Conservation (phyloP, 2,797 vertebrate species). For the Okamejei kenojei region DNA sequence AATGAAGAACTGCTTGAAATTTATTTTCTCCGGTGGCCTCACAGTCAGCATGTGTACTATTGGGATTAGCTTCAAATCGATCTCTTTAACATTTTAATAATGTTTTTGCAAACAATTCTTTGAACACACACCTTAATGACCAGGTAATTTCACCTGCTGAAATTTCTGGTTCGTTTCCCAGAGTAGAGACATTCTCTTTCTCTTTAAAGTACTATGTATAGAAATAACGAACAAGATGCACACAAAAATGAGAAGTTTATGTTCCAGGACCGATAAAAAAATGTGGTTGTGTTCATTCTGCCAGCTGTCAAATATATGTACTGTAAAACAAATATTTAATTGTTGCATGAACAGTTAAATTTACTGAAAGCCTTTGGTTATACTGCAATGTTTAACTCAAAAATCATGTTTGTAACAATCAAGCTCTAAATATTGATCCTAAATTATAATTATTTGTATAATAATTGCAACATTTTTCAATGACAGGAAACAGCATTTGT, state of each 20-base stretch:
- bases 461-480: conserved; percentile 35
- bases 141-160: neutral
- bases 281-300: neutral
- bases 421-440: conserved; percentile 23
- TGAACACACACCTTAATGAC: neutral
- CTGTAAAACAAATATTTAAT: conserved; percentile 29
- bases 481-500: neutral
- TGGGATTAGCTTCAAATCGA: neutral
- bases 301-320: conserved; percentile 28
- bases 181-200: neutral
- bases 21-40: neutral
- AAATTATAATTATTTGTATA: conserved; percentile 35
- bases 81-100: conserved; percentile 18
- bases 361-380: neutral
- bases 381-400: conserved; percentile 26
- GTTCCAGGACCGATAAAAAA: neutral
- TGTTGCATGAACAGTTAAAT: conserved; percentile 19
- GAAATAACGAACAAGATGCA: neutral
- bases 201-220: neutral
- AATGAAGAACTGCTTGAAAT: neutral
- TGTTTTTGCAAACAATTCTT: neutral
- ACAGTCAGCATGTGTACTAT: neutral
- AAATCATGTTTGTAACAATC: conserved; percentile 26
- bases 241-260: neutral
- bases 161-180: neutral